phyloP scores from a whole-genome alignment of 2,888 invertebrate genomes.

The Drosophila anceps region DNA sequence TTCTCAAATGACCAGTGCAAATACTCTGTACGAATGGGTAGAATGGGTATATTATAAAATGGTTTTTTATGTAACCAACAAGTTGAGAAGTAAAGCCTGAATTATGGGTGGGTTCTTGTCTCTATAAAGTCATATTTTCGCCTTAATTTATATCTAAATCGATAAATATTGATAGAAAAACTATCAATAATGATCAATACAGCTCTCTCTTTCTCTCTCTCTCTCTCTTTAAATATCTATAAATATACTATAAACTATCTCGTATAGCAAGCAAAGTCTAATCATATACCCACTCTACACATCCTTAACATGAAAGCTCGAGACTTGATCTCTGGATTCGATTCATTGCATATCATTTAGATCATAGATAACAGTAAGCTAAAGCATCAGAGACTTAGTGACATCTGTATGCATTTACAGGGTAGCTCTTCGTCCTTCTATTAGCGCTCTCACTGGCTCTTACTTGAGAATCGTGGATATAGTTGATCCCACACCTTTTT shows the following conservation, averaged over 20 bases:
- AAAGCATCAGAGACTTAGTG: background rate
- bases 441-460: background rate
- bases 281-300: background rate
- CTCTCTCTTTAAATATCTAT: too few species aligned
- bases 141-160: too few species aligned
- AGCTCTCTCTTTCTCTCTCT: too few species aligned
- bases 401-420: background rate
- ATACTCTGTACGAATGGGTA: background rate
- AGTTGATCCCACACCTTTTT: conserved; percentile 13
- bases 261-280: background rate
- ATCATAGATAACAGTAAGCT: background rate
- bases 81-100: background rate
- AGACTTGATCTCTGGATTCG: background rate
- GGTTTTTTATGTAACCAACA: background rate
- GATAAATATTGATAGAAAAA: background rate
- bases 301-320: background rate
- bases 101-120: too few species aligned
- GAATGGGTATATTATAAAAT: background rate
- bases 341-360: background rate
- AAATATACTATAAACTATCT: background rate
- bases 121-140: too few species aligned
- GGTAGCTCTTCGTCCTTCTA: background rate
- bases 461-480: background rate
- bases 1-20: background rate
- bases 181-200: background rate